These are phyloP conservation scores for Apodemus speciosus DNA, from an alignment of 2,113 vertebrate genomes.

Conservation along the genomic window DNA sequence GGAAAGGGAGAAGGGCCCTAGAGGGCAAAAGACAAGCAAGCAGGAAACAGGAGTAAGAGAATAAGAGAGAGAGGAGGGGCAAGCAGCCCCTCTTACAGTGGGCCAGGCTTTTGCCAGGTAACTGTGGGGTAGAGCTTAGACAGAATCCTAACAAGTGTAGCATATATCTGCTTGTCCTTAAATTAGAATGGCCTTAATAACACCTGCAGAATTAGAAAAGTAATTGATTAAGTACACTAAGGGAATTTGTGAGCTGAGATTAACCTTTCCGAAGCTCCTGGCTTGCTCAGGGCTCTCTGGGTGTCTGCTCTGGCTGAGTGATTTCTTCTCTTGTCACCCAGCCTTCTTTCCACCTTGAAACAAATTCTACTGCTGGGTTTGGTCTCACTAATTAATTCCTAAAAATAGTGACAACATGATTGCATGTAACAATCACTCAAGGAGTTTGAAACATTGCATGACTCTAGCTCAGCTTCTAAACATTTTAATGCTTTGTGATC, in stretches of 20 bases:
- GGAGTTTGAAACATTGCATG: neutral
- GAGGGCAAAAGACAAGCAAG: too few relatives aligned
- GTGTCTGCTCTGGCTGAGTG: neutral
- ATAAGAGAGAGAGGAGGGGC: too few relatives aligned
- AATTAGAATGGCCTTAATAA: slow-evolving; percentile 82
- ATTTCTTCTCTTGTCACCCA: neutral
- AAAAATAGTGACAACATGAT: neutral
- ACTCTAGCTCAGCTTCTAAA: neutral
- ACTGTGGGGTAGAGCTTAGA: too few relatives aligned
- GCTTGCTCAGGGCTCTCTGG: neutral
- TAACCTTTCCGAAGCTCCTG: neutral
- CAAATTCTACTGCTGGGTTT: neutral
- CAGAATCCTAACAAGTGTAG: slow-evolving; percentile 48
- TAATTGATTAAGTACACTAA: slow-evolving; percentile 83
- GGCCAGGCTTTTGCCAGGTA: too few relatives aligned
- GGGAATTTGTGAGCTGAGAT: slow-evolving; percentile 72
- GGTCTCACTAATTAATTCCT: neutral
- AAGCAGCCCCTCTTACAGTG: too few relatives aligned
- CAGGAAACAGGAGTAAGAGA: too few relatives aligned
- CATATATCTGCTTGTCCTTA: slow-evolving; percentile 83
- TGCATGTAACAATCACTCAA: neutral
- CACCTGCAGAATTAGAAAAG: slow-evolving; percentile 81
- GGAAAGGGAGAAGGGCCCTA: too few relatives aligned
- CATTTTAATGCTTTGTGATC: neutral
- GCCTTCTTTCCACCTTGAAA: neutral